phyloP scores from a whole-genome alignment of 1,140 invertebrate genomes.

The Eriosoma lanigerum region DNA sequence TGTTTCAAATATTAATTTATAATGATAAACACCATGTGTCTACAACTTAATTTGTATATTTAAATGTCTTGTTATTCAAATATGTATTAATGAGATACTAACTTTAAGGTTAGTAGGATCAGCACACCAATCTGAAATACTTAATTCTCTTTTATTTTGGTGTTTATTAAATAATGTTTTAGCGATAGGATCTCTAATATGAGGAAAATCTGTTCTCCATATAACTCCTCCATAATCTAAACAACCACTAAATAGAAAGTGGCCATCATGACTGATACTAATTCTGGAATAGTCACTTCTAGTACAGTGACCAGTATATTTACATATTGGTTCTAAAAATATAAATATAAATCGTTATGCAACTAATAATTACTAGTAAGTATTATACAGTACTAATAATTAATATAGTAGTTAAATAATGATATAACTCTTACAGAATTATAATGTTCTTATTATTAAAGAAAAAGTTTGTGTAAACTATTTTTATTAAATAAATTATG shows the following conservation, averaged over 20 bases:
- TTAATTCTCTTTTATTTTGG: background rate
- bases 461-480: too few species aligned
- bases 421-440: too few species aligned
- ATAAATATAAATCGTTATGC: too few species aligned
- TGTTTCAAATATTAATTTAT: too few species aligned
- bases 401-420: too few species aligned
- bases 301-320: background rate
- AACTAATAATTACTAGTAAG: too few species aligned
- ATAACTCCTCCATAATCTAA: background rate
- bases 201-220: conserved; percentile 14
- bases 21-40: too few species aligned
- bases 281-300: conserved; percentile 13
- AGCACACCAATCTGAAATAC: conserved; percentile 39
- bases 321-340: background rate
- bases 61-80: background rate
- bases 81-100: background rate
- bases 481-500: background rate
- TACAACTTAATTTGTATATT: too few species aligned
- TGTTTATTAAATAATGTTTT: background rate
- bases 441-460: background rate
- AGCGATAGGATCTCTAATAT: background rate
- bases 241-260: conserved; percentile 36
- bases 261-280: conserved; percentile 12
- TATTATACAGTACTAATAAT: too few species aligned
- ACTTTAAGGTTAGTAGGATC: conserved; percentile 1